Conservation (phyloP, 35 echinoderm and acorn worm genomes). For the Eucidaris tribuloides region DNA sequence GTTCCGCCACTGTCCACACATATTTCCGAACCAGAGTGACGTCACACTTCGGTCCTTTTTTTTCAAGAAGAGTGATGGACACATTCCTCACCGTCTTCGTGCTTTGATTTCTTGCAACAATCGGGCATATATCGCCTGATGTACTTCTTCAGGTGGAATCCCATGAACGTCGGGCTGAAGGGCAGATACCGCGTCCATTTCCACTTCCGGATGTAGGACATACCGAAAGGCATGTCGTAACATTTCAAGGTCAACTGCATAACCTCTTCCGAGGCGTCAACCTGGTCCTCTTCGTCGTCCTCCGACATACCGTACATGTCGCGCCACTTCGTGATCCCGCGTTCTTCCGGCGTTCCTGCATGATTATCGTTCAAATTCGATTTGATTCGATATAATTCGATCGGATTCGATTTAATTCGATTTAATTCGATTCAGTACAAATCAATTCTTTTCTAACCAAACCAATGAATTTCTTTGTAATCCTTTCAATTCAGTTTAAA, state of each 20-base stretch:
- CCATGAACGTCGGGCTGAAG: slow-evolving; percentile 83
- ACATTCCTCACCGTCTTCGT: neutral
- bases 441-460: neutral
- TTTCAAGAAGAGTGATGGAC: no score
- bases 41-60: no score
- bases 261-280: neutral
- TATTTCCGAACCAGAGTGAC: no score
- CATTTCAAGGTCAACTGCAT: neutral
- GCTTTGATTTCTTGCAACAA: neutral
- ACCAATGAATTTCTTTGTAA: neutral
- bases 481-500: neutral
- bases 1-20: no score
- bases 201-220: slow-evolving; percentile 53
- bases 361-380: neutral
- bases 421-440: neutral
- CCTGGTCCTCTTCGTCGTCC: neutral
- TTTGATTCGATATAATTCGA: neutral
- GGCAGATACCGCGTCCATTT: slow-evolving; percentile 72
- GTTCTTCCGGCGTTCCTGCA: slow-evolving; percentile 78
- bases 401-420: neutral
- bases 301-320: slow-evolving; percentile 32
- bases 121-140: neutral
- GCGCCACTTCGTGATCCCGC: slow-evolving; percentile 70
- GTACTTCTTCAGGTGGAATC: slow-evolving; percentile 37
- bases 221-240: slow-evolving; percentile 90